phyloP scores from a whole-genome alignment of 2,888 invertebrate genomes.

The Chymomyza caudatula region DNA sequence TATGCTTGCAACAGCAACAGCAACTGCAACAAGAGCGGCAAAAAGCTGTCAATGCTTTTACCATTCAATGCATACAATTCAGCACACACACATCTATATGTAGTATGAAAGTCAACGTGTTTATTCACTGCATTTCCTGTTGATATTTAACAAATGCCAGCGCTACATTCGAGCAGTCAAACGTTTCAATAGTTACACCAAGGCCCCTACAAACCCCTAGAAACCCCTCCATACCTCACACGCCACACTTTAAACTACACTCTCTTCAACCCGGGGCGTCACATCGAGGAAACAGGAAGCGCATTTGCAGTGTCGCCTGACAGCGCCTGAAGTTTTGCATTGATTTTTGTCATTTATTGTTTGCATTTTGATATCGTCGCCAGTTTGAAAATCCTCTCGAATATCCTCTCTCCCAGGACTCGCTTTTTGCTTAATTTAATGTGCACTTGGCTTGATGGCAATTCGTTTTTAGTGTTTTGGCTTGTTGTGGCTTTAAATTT shows the following conservation, averaged over 20 bases:
- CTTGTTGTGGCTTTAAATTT: background rate
- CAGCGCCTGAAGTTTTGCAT: constrained; percentile 49
- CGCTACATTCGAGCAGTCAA: constrained; percentile 28
- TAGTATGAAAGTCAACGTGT: constrained; percentile 51
- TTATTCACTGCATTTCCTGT: constrained; percentile 72
- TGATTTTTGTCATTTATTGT: constrained; percentile 61
- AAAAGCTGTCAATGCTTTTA: constrained; percentile 7
- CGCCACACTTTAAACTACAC: background rate
- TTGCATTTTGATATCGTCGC: constrained; percentile 22
- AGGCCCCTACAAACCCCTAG: background rate
- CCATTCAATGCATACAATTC: background rate
- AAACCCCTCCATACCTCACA: background rate
- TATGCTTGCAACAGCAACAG: too few species aligned
- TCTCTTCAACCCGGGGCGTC: background rate
- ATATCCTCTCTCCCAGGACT: background rate
- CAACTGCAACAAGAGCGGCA: constrained; percentile 13
- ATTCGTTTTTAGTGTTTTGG: constrained; percentile 1
- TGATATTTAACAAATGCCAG: constrained; percentile 66
- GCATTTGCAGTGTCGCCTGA: constrained; percentile 52
- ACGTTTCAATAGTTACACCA: background rate
- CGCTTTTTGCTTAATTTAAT: background rate
- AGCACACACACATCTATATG: constrained; percentile 8
- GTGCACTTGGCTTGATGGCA: background rate
- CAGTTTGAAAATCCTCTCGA: background rate
- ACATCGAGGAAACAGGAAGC: constrained; percentile 57